A percentile compares a stretch with the other conserved stretches of the same genome.
These are phyloP conservation scores for Anagyrus pseudococci DNA, from an alignment of 2,888 invertebrate species.

Conservation along the genomic window DNA sequence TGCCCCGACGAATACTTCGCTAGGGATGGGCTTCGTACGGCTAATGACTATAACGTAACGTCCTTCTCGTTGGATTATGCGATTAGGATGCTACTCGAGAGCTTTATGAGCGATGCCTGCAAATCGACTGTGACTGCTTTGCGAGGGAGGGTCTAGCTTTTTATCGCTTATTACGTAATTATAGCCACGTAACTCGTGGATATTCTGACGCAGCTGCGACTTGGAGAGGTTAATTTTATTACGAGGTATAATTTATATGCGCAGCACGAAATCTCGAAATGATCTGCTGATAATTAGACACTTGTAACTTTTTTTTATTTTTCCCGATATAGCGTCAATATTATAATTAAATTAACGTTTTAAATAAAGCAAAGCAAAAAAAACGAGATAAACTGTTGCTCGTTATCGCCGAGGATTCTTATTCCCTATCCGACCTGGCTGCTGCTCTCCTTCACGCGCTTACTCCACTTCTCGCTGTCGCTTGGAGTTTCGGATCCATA, in stretches of 20 bases:
- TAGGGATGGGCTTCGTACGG: background rate
- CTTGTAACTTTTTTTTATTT: too few relatives aligned
- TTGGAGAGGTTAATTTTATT: too few relatives aligned
- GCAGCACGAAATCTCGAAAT: too few relatives aligned
- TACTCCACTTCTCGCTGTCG: conserved; percentile 24
- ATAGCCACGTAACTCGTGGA: too few relatives aligned
- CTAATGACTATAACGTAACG: conserved; percentile 25
- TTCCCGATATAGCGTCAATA: too few relatives aligned
- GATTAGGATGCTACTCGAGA: conserved; percentile 17
- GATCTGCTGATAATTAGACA: too few relatives aligned
- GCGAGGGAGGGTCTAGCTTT: conserved; percentile 1
- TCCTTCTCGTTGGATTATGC: conserved; percentile 31
- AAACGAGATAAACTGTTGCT: conserved; percentile 39
- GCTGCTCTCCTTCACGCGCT: background rate
- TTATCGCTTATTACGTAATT: conserved; percentile 12
- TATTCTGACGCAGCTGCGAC: too few relatives aligned
- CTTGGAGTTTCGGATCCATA: conserved; percentile 21
- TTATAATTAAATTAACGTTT: too few relatives aligned
- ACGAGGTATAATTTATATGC: too few relatives aligned
- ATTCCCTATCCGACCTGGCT: background rate
- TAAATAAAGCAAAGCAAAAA: too few relatives aligned
- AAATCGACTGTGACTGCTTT: background rate
- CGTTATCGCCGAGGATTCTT: conserved; percentile 12
- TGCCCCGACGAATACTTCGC: too few relatives aligned
- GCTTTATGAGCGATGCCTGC: background rate